phyloP scores from a whole-genome alignment of 1,140 invertebrate genomes.

The Drosophila mauritiana region DNA sequence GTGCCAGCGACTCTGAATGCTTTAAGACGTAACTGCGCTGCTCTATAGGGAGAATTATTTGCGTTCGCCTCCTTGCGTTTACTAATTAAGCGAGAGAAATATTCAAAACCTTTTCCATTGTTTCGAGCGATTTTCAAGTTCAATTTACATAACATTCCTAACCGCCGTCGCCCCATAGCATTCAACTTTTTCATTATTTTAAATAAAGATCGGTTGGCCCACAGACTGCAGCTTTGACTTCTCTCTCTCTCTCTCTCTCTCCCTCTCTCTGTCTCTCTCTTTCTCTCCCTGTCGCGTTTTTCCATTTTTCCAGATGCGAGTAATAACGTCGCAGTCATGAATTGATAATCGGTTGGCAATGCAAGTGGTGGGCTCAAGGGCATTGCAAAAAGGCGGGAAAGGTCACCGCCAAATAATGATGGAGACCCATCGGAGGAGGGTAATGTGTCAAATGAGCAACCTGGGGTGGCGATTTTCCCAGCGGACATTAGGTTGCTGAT shows the following conservation, averaged over 20 bases:
- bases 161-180: slow-evolving; percentile 45
- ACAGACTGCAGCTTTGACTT: slow-evolving; percentile 36
- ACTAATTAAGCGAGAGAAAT: slow-evolving; percentile 79
- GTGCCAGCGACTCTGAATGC: slow-evolving; percentile 2
- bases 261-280: slow-evolving; percentile 8
- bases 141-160: slow-evolving; percentile 81
- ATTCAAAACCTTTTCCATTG: slow-evolving; percentile 80
- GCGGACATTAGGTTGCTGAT: neutral
- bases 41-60: slow-evolving; percentile 69
- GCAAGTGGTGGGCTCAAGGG: slow-evolving; percentile 64
- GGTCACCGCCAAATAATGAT: slow-evolving; percentile 28
- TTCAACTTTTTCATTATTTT: slow-evolving; percentile 48
- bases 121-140: slow-evolving; percentile 77
- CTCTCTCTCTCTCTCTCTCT: slow-evolving; percentile 5
- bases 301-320: slow-evolving; percentile 31
- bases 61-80: slow-evolving; percentile 76
- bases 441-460: neutral
- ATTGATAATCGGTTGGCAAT: slow-evolving; percentile 62
- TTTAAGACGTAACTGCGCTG: slow-evolving; percentile 42
- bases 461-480: slow-evolving; percentile 1
- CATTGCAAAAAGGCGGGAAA: slow-evolving; percentile 44
- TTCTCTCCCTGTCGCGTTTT: slow-evolving; percentile 1
- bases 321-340: slow-evolving; percentile 67
- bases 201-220: slow-evolving; percentile 32
- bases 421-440: neutral